These are phyloP conservation scores for Craseonycteris thonglongyai DNA, from an alignment of 2,113 vertebrate genomes.

Conservation along the genomic window DNA sequence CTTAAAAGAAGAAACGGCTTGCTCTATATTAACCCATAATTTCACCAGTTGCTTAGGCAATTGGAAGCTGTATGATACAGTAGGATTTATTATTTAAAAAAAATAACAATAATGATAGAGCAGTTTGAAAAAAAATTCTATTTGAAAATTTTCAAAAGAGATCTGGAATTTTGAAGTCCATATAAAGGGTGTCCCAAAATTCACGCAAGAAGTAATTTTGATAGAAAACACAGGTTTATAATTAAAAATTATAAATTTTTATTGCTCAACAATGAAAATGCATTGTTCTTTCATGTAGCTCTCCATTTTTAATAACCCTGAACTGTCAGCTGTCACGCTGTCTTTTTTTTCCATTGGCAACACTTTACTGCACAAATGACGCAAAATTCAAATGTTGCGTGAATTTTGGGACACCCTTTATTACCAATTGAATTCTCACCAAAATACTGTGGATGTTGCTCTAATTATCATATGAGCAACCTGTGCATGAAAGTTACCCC, in stretches of 20 bases:
- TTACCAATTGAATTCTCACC: background rate
- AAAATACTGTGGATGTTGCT: background rate
- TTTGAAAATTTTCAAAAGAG: background rate
- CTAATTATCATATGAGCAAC: background rate
- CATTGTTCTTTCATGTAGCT: no score
- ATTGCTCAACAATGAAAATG: no score
- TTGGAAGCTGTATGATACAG: background rate
- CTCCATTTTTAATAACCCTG: no score
- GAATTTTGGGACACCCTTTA: no score
- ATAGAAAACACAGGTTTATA: no score
- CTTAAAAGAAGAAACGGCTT: background rate
- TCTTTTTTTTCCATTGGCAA: no score
- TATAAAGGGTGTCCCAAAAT: no score
- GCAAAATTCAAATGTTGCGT: no score
- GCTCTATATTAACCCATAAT: background rate
- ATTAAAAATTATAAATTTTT: no score
- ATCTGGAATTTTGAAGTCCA: background rate
- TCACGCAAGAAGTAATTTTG: no score
- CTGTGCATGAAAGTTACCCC: background rate
- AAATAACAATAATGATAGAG: background rate
- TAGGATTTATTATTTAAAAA: background rate
- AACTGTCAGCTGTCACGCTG: no score
- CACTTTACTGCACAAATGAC: no score
- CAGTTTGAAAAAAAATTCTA: background rate
- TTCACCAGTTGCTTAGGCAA: background rate